Evolutionary conservation across 2,888 invertebrate genomes (phyloP).

Genomic region (Aphodius sticticus): DNA sequence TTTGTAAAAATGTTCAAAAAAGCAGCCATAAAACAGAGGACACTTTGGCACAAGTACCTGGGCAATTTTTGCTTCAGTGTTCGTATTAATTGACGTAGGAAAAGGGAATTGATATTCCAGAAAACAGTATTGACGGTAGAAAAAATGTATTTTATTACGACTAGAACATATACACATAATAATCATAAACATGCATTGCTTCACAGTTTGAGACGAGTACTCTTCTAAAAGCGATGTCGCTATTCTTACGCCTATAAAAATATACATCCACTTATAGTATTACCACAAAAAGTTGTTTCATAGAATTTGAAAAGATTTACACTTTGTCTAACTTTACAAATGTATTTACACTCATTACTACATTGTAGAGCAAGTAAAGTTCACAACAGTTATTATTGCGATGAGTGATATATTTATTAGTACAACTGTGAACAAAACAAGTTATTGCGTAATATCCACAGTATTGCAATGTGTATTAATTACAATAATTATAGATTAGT

Average conservation of each 20-base stretch:
- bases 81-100: too few relatives aligned
- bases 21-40: too few relatives aligned
- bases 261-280: not conserved
- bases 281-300: not conserved
- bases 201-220: not conserved
- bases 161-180: not conserved
- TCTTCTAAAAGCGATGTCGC: not conserved
- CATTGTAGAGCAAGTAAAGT: not conserved
- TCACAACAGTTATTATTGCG: not conserved
- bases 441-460: not conserved
- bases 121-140: not conserved
- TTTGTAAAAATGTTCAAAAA: too few relatives aligned
- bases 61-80: too few relatives aligned
- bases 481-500: not conserved
- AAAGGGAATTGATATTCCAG: too few relatives aligned
- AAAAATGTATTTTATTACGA: not conserved
- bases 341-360: not conserved
- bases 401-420: not conserved
- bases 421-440: not conserved
- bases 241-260: not conserved
- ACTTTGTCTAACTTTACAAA: not conserved
- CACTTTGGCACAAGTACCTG: too few relatives aligned
- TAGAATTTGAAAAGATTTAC: not conserved
- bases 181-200: not conserved
- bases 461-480: conserved; percentile 4